Conservation (phyloP, 1,140 invertebrate genomes). For the Diachasmimorpha longicaudata region DNA sequence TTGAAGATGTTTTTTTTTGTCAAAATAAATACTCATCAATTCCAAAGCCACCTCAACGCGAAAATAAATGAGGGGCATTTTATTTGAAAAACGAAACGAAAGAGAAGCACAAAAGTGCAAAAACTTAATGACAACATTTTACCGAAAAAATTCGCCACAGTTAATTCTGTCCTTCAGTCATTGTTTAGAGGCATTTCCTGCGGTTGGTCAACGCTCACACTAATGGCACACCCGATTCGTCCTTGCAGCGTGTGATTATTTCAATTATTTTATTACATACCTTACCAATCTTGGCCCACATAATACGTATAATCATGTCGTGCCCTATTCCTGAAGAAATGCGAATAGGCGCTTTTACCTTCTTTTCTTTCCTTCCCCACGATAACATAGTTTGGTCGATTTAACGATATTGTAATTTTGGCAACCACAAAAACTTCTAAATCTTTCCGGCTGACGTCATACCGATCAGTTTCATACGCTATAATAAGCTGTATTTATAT, state of each 20-base stretch:
- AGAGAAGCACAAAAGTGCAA: neutral
- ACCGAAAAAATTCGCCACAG: constrained; percentile 1
- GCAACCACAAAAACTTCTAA: constrained; percentile 42
- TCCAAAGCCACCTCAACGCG: neutral
- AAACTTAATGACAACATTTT: neutral
- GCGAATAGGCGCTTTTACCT: constrained; percentile 2
- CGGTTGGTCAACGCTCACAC: constrained; percentile 29
- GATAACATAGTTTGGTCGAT: constrained; percentile 33
- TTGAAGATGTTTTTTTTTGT: neutral
- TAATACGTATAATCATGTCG: constrained; percentile 54
- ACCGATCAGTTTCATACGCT: constrained; percentile 14
- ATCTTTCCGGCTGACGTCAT: constrained; percentile 40
- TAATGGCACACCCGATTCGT: constrained; percentile 34
- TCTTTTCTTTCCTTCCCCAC: constrained; percentile 20
- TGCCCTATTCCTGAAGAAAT: constrained; percentile 42
- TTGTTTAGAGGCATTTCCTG: constrained; percentile 2
- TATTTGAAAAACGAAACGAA: neutral
- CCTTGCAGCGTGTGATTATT: constrained; percentile 51
- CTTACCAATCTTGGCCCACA: constrained; percentile 48
- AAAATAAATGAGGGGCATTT: neutral
- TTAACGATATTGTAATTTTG: constrained; percentile 55
- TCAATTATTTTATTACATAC: constrained; percentile 57
- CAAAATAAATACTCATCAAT: too few species aligned
- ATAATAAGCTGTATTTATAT: constrained; percentile 21
- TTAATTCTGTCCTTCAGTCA: constrained; percentile 19